Evolutionary conservation across 1,140 invertebrate genomes (phyloP).

Genomic region (Paralvinella palmiformis): DNA sequence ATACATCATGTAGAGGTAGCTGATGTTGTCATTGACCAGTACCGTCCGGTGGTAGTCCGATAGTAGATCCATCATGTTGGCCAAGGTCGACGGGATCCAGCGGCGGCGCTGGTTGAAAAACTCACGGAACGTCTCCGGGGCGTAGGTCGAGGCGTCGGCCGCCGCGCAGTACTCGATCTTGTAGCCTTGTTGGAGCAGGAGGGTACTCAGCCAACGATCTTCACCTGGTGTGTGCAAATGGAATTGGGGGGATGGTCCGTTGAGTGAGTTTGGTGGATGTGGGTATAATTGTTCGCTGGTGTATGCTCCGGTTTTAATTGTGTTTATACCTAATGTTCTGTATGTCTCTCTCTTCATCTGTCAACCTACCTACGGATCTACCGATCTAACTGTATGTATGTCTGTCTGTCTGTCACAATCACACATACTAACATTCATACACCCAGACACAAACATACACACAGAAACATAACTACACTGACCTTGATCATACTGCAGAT

Average conservation of each 20-base stretch:
- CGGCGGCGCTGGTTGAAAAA: conserved; percentile 56
- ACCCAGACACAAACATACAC: conserved; percentile 18
- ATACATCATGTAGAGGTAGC: conserved; percentile 55
- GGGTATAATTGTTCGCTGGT: too few relatives aligned
- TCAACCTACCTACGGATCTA: too few relatives aligned
- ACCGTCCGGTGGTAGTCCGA: conserved; percentile 55
- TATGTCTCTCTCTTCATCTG: too few relatives aligned
- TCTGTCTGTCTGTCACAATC: conserved; percentile 14
- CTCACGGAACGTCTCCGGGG: conserved; percentile 56
- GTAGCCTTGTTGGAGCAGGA: conserved; percentile 60
- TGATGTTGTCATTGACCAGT: conserved; percentile 58
- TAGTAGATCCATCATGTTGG: conserved; percentile 60
- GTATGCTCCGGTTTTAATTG: too few relatives aligned
- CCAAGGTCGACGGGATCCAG: conserved; percentile 62
- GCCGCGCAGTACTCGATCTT: conserved; percentile 63
- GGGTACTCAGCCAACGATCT: conserved; percentile 62
- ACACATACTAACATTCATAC: conserved; percentile 15
- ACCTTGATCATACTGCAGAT: conserved; percentile 63
- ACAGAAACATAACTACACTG: background rate
- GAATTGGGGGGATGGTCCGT: background rate
- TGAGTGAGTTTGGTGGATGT: background rate
- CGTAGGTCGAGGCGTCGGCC: conserved; percentile 61
- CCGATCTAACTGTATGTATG: too few relatives aligned
- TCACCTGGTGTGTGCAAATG: conserved; percentile 49
- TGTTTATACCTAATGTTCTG: too few relatives aligned